A percentile compares a stretch with the other conserved stretches of the same genome.
phyloP scores from a whole-genome alignment of 2,797 vertebrate genomes.

The Microctenopoma steveboyesi region DNA sequence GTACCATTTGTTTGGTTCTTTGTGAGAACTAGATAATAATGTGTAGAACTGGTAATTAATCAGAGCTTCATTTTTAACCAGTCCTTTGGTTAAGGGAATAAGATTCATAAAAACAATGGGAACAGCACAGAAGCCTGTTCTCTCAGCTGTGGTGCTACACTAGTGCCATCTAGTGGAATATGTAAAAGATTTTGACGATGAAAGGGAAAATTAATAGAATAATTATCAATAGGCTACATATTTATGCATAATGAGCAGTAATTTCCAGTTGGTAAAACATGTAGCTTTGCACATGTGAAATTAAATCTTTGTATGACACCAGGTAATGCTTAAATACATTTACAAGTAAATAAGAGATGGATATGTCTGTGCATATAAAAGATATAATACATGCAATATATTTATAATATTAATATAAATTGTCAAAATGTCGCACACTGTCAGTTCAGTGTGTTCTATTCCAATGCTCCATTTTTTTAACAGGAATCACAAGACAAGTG shows the following conservation, averaged over 20 bases:
- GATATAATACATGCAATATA: no score
- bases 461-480: not conserved
- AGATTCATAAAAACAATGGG: constrained; percentile 59
- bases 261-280: not conserved
- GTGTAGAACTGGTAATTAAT: constrained; percentile 77
- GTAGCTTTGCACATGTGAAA: not conserved
- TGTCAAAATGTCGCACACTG: not conserved
- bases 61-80: constrained; percentile 58
- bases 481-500: constrained; percentile 19
- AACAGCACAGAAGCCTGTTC: constrained; percentile 17
- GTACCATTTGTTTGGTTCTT: constrained; percentile 58
- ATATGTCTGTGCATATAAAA: not conserved
- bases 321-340: not conserved
- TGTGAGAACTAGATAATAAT: constrained; percentile 72
- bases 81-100: constrained; percentile 45
- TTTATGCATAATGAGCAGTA: not conserved
- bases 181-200: constrained; percentile 25
- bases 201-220: constrained; percentile 15
- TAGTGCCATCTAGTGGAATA: constrained; percentile 82
- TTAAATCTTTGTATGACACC: not conserved
- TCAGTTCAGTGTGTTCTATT: not conserved
- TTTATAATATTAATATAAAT: not conserved
- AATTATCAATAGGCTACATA: not conserved
- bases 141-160: constrained; percentile 54
- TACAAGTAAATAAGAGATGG: not conserved